Percentiles rank a stretch among this genome's conserved stretches.
Evolutionary conservation across 1,140 invertebrate species (phyloP).

Genomic region (Pogonomyrmex californicus): DNA sequence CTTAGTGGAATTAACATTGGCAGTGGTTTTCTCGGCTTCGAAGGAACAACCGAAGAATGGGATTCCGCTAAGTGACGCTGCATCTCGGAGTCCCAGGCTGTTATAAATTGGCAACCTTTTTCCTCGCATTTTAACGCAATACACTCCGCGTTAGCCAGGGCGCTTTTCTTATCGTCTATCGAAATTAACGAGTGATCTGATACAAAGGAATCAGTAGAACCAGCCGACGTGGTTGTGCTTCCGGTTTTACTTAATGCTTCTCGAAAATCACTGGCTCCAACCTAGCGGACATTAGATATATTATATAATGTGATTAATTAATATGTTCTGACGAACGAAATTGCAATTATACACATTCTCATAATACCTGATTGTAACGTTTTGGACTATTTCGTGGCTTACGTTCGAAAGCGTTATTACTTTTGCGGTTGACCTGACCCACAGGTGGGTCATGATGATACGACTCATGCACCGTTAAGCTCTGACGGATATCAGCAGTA

Average conservation of each 20-base stretch:
- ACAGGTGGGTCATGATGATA: conserved; percentile 94
- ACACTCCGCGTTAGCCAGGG: conserved; percentile 81
- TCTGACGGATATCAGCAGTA: conserved; percentile 96
- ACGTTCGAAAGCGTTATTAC: conserved; percentile 84
- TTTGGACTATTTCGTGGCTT: conserved; percentile 85
- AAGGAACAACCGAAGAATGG: conserved; percentile 78
- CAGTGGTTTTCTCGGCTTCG: conserved; percentile 81
- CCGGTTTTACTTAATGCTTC: conserved; percentile 66
- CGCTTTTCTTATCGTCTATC: conserved; percentile 71
- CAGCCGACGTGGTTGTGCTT: conserved; percentile 60
- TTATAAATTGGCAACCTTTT: conserved; percentile 87
- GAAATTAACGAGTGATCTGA: conserved; percentile 65
- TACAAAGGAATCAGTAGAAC: conserved; percentile 62
- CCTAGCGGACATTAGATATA: conserved; percentile 71
- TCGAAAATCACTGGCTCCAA: conserved; percentile 84
- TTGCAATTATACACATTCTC: neutral
- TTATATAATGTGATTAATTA: conserved; percentile 22
- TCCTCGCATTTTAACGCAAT: conserved; percentile 85
- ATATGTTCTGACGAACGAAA: neutral
- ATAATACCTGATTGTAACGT: conserved; percentile 84
- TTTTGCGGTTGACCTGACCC: conserved; percentile 87
- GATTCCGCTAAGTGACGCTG: conserved; percentile 83
- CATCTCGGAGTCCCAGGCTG: conserved; percentile 87
- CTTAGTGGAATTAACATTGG: conserved; percentile 83
- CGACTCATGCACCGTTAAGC: conserved; percentile 96